Conservation (phyloP, 1,140 invertebrate genomes). For the Drosophila parabipectinata region DNA sequence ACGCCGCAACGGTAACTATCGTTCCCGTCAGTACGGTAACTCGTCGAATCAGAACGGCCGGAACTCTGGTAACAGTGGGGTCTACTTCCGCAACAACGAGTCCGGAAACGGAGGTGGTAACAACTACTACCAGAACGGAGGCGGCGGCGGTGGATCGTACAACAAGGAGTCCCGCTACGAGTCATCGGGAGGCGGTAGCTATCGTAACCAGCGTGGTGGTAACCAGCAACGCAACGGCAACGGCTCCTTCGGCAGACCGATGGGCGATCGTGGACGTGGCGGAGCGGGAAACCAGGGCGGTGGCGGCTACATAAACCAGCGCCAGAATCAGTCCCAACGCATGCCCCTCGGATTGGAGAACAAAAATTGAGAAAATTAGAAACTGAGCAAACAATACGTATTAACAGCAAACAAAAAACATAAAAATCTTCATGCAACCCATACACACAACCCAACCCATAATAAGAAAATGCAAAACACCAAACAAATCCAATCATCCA, state of each 20-base stretch:
- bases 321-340: conserved; percentile 71
- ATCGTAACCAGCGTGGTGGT: conserved; percentile 68
- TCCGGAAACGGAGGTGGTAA: conserved; percentile 44
- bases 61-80: conserved; percentile 55
- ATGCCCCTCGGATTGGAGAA: conserved; percentile 76
- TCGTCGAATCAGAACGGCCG: conserved; percentile 73
- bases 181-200: conserved; percentile 58
- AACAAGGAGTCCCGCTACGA: conserved; percentile 78
- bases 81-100: conserved; percentile 82
- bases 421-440: conserved; percentile 51
- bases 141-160: conserved; percentile 55
- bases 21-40: conserved; percentile 68
- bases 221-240: conserved; percentile 66
- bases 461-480: conserved; percentile 11
- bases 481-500: conserved; percentile 34
- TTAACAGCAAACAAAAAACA: conserved; percentile 47
- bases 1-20: conserved; percentile 62
- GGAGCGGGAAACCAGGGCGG: conserved; percentile 39
- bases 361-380: conserved; percentile 67
- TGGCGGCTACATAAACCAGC: conserved; percentile 64
- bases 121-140: conserved; percentile 64
- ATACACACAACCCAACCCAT: conserved; percentile 35
- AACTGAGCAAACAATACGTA: conserved; percentile 53
- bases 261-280: conserved; percentile 66
- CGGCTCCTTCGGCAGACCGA: conserved; percentile 59